These are phyloP conservation scores for Sphenodon punctatus DNA, from an alignment of 2,797 vertebrate genomes.

Conservation along the genomic window DNA sequence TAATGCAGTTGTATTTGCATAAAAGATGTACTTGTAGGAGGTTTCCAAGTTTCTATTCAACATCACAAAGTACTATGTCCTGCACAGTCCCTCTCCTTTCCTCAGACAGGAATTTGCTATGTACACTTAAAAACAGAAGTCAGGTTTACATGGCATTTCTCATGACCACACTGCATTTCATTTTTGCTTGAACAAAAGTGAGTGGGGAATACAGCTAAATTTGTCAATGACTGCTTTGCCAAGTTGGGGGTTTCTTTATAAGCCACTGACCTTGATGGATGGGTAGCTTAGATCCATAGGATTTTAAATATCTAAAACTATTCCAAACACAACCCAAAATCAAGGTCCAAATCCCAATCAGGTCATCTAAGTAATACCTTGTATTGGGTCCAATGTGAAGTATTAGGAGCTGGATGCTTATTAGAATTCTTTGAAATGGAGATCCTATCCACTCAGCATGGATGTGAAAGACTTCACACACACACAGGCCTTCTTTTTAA, in stretches of 20 bases:
- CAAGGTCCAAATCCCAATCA: no score
- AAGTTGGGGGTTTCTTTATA: not conserved
- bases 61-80: not conserved
- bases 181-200: not conserved
- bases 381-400: not conserved
- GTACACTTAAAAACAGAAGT: not conserved
- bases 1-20: no score
- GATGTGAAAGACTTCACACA: not conserved
- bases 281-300: not conserved
- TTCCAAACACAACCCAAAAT: not conserved
- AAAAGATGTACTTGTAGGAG: no score
- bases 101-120: not conserved
- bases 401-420: not conserved
- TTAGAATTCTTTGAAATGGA: not conserved
- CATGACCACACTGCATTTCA: not conserved
- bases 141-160: slow-evolving; percentile 8
- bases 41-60: not conserved
- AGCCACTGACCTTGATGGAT: fast-evolving
- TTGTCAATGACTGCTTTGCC: not conserved
- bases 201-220: not conserved
- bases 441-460: not conserved
- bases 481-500: no score
- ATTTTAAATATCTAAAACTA: not conserved
- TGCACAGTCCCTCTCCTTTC: not conserved
- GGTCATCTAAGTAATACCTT: not conserved